These are phyloP conservation scores for Labeo catla DNA, from an alignment of 2,113 vertebrate genomes.

Conservation along the genomic window DNA sequence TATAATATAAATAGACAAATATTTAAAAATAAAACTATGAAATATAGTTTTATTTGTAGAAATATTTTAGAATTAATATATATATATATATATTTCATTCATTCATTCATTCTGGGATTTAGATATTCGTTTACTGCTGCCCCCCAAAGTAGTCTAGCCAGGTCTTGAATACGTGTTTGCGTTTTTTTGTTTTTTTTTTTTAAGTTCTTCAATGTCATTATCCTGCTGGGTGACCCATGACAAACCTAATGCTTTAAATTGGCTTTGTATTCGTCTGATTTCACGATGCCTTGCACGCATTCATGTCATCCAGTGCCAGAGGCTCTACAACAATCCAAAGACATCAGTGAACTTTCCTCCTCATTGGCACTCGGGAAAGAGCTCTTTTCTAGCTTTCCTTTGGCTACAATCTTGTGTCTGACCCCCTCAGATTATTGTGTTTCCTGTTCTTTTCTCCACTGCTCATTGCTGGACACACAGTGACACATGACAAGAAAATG, in stretches of 20 bases:
- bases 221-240: background rate
- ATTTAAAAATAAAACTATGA: no score
- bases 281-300: constrained; percentile 36
- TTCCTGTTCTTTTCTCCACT: background rate
- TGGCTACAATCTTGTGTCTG: constrained; percentile 14
- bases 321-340: constrained; percentile 24
- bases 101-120: no score
- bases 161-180: background rate
- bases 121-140: background rate
- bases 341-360: constrained; percentile 24
- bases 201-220: background rate
- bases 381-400: background rate
- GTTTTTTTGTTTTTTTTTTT: background rate
- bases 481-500: background rate
- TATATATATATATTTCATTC: no score
- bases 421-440: background rate
- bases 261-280: constrained; percentile 30
- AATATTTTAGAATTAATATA: no score
- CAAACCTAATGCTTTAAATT: constrained; percentile 31
- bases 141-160: background rate
- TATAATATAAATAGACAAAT: no score
- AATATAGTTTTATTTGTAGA: no score
- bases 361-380: background rate
- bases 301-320: constrained; percentile 24
- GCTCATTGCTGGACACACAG: background rate